Percentiles rank a stretch among this genome's conserved stretches.
phyloP scores from a whole-genome alignment of 2,797 vertebrate species.

The Sardinella longiceps region DNA sequence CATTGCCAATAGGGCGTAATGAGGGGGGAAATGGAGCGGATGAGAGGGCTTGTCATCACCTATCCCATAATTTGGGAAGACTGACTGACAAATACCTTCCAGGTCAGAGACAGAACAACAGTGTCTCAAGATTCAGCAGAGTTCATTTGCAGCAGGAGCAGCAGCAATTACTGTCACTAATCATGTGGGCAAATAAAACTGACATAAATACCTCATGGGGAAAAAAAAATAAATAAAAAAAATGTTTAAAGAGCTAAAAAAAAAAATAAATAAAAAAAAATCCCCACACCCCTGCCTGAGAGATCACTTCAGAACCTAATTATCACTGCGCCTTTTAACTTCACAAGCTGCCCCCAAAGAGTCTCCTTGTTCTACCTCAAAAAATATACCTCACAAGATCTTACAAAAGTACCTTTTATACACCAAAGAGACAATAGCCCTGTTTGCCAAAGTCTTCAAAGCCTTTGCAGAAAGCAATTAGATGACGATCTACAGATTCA shows the following conservation, averaged over 20 bases:
- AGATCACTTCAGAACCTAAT: neutral
- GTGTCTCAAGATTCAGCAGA: neutral
- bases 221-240: neutral
- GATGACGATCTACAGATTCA: slow-evolving; percentile 18
- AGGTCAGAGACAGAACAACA: neutral
- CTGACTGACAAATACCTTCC: neutral
- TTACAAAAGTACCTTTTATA: neutral
- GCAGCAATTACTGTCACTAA: neutral
- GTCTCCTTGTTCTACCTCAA: neutral
- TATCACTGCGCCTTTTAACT: neutral
- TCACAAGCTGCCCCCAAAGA: neutral
- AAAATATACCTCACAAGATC: slow-evolving; percentile 13
- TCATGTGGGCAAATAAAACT: neutral
- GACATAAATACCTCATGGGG: neutral
- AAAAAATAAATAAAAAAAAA: neutral
- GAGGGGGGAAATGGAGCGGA: neutral
- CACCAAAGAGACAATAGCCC: neutral
- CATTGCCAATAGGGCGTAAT: neutral
- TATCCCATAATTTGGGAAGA: slow-evolving; percentile 6
- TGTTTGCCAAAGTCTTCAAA: slow-evolving; percentile 26
- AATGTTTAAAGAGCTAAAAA: neutral
- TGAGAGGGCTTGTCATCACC: neutral
- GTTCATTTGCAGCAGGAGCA: neutral
- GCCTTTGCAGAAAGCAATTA: slow-evolving; percentile 6
- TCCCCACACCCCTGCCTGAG: no score